These are phyloP conservation scores for Oryzias javanicus DNA, from an alignment of 2,113 vertebrate genomes.

Conservation along the genomic window DNA sequence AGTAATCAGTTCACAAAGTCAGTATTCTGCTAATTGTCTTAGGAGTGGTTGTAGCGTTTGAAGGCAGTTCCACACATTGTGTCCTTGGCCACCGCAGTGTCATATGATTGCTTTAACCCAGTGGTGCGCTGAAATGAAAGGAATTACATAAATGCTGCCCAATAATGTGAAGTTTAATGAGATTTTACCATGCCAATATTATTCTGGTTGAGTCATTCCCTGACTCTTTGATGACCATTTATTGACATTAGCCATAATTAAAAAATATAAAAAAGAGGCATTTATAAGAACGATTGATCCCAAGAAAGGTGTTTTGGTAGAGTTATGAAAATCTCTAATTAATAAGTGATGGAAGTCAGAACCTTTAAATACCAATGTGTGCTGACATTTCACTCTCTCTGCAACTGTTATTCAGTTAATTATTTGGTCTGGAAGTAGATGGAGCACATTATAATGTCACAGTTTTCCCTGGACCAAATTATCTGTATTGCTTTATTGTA, in stretches of 20 bases:
- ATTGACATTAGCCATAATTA: slow-evolving; percentile 6
- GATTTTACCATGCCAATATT: slow-evolving; percentile 16
- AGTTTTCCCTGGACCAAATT: too few relatives aligned
- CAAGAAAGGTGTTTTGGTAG: not conserved
- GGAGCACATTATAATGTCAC: too few relatives aligned
- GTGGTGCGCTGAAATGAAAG: slow-evolving; percentile 18
- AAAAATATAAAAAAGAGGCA: slow-evolving; percentile 7
- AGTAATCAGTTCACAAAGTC: slow-evolving; percentile 44
- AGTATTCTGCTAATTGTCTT: slow-evolving; percentile 24
- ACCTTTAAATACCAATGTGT: not conserved
- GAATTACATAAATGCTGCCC: slow-evolving; percentile 28
- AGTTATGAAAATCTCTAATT: not conserved
- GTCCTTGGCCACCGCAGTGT: slow-evolving; percentile 12
- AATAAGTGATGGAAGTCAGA: not conserved
- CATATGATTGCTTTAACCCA: slow-evolving; percentile 7
- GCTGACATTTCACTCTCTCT: not conserved
- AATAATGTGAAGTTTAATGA: slow-evolving; percentile 37
- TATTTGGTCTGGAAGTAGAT: too few relatives aligned
- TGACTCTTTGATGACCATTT: slow-evolving; percentile 5
- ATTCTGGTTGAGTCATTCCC: slow-evolving; percentile 34
- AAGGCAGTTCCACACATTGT: slow-evolving; percentile 6
- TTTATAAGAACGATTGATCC: not conserved
- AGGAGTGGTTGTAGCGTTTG: slow-evolving; percentile 19
- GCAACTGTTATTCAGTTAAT: not conserved
- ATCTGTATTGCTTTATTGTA: too few relatives aligned